Evolutionary conservation across 1,140 invertebrate genomes (phyloP).

Genomic region (Caenorhabditis tropicalis): DNA sequence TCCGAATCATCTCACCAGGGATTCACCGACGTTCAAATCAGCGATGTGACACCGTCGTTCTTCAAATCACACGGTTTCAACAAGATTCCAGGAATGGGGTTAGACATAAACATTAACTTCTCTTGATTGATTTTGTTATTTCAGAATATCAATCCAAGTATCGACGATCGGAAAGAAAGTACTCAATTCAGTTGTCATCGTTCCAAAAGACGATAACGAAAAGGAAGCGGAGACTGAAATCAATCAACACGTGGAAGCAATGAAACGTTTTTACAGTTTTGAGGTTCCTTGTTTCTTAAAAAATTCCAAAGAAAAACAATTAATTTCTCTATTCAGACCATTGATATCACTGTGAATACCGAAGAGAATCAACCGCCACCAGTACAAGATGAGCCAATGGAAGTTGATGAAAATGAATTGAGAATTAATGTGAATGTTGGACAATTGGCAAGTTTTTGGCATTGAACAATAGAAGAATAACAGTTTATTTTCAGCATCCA

Average conservation of each 20-base stretch:
- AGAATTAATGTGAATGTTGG: slow-evolving; percentile 4
- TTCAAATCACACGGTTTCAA: not conserved
- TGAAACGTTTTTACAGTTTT: not conserved
- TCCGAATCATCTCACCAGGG: not conserved
- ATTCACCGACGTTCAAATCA: not conserved
- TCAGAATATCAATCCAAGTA: not conserved
- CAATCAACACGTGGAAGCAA: not conserved
- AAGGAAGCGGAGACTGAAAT: not conserved
- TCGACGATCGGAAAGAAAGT: not conserved
- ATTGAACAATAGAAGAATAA: too few species aligned
- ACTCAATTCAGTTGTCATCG: not conserved
- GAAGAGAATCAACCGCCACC: not conserved
- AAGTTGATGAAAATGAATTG: not conserved
- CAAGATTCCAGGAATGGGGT: not conserved
- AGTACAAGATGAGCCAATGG: not conserved
- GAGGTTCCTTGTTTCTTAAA: too few species aligned
- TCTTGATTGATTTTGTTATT: too few species aligned
- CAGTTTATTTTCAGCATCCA: not conserved
- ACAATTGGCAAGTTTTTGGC: not conserved
- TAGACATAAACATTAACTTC: not conserved
- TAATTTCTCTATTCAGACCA: not conserved
- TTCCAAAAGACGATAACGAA: not conserved
- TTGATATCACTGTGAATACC: not conserved
- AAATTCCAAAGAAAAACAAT: too few species aligned
- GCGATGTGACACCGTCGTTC: not conserved